Conservation (phyloP, 2,113 vertebrate genomes). For the Hydrolagus affinis region DNA sequence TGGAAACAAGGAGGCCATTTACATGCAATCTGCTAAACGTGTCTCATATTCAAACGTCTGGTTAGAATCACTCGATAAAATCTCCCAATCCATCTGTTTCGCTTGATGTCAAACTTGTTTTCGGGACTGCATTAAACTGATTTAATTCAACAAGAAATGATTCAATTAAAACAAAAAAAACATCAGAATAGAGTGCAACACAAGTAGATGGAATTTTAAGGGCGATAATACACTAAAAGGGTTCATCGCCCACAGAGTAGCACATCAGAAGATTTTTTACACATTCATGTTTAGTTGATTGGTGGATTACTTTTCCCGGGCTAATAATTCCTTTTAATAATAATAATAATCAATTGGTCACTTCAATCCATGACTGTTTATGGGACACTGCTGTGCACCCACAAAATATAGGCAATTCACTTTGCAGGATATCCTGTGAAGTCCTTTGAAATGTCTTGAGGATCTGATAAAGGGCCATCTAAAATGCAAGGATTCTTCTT, state of each 20-base stretch:
- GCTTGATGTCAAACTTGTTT: neutral
- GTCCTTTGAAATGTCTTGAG: too few relatives aligned
- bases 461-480: too few relatives aligned
- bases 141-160: slow-evolving; percentile 4
- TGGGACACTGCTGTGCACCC: too few relatives aligned
- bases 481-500: too few relatives aligned
- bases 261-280: neutral
- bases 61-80: neutral
- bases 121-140: neutral
- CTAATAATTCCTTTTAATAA: too few relatives aligned
- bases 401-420: too few relatives aligned
- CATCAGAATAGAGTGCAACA: neutral
- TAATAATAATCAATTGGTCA: too few relatives aligned
- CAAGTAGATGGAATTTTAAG: neutral
- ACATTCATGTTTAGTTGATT: neutral
- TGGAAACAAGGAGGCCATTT: neutral
- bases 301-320: too few relatives aligned
- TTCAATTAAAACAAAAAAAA: neutral
- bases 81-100: neutral
- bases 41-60: neutral
- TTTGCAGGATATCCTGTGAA: too few relatives aligned
- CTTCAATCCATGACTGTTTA: too few relatives aligned
- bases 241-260: neutral
- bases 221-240: slow-evolving; percentile 13
- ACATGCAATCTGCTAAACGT: too few relatives aligned